A percentile compares a stretch with the other conserved stretches of the same genome.
phyloP scores from a whole-genome alignment of 1,140 invertebrate species.

The Bombus huntii region DNA sequence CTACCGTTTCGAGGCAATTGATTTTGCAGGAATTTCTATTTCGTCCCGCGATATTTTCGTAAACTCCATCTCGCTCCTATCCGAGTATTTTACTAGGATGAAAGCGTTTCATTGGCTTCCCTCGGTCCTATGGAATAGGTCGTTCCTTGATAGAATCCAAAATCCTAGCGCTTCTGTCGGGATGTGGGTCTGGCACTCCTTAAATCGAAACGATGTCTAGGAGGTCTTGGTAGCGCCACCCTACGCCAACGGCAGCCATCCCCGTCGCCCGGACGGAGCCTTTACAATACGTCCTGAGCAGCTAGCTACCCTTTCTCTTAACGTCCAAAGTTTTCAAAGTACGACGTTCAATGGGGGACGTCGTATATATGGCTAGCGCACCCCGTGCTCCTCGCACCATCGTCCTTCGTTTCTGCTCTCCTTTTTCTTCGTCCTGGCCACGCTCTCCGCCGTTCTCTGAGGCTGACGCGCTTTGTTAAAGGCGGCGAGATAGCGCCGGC shows the following conservation, averaged over 20 bases:
- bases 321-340: conserved; percentile 82
- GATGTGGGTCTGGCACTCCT: conserved; percentile 64
- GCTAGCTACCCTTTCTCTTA: conserved; percentile 80
- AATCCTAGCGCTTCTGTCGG: conserved; percentile 59
- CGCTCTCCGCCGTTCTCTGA: conserved; percentile 46
- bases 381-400: conserved; percentile 46
- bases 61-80: conserved; percentile 24
- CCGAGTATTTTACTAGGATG: conserved; percentile 41
- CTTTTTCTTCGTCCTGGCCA: conserved; percentile 57
- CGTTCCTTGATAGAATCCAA: conserved; percentile 63
- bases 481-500: conserved; percentile 66
- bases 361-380: conserved; percentile 70
- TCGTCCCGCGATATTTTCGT: conserved; percentile 29
- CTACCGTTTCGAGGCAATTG: conserved; percentile 9
- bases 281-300: conserved; percentile 81
- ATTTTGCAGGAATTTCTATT: conserved; percentile 46
- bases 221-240: conserved; percentile 56
- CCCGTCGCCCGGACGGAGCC: conserved; percentile 68
- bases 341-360: conserved; percentile 77
- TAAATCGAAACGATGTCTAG: conserved; percentile 73
- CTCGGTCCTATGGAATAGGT: neutral
- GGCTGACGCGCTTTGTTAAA: conserved; percentile 73
- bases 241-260: conserved; percentile 45
- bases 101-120: conserved; percentile 53
- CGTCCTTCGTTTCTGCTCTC: conserved; percentile 51